A percentile compares a stretch with the other conserved stretches of the same genome.
Evolutionary conservation across 2,797 vertebrate species (phyloP).

Genomic region (Fundulus diaphanus): DNA sequence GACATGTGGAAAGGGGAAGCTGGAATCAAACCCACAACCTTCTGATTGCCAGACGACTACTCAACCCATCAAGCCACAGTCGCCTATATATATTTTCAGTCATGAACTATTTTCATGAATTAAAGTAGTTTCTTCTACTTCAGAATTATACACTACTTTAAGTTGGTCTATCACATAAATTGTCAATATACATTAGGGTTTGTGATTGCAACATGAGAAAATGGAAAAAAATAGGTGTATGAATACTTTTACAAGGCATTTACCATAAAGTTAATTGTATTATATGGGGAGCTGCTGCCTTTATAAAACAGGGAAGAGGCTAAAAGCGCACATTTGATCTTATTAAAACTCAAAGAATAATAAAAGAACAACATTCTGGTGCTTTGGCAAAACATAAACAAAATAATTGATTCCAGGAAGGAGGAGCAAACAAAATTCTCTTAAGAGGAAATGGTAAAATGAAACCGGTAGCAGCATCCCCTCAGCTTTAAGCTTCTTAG

Average conservation of each 20-base stretch:
- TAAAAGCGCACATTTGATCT: constrained; percentile 30
- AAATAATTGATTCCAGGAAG: constrained; percentile 26
- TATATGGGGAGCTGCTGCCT: not conserved
- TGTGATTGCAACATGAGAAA: not conserved
- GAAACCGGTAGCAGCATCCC: constrained; percentile 18
- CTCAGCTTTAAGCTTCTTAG: constrained; percentile 30
- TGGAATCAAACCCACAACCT: no score
- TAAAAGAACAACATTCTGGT: not conserved
- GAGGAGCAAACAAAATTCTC: constrained; percentile 27
- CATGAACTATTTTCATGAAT: no score
- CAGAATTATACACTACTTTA: not conserved
- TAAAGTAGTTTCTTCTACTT: no score
- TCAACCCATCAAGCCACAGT: no score
- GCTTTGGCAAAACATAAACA: constrained; percentile 37
- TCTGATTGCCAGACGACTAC: no score
- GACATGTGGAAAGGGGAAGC: no score
- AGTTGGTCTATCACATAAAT: not conserved
- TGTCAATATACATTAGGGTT: not conserved
- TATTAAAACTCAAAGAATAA: constrained; percentile 11
- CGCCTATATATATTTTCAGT: no score
- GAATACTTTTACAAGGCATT: not conserved
- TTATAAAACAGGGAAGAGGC: not conserved
- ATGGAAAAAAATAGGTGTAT: not conserved
- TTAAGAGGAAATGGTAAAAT: constrained; percentile 7
- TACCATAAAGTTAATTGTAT: not conserved